Conservation (phyloP, 2,113 vertebrate genomes). For the Lepus americanus region DNA sequence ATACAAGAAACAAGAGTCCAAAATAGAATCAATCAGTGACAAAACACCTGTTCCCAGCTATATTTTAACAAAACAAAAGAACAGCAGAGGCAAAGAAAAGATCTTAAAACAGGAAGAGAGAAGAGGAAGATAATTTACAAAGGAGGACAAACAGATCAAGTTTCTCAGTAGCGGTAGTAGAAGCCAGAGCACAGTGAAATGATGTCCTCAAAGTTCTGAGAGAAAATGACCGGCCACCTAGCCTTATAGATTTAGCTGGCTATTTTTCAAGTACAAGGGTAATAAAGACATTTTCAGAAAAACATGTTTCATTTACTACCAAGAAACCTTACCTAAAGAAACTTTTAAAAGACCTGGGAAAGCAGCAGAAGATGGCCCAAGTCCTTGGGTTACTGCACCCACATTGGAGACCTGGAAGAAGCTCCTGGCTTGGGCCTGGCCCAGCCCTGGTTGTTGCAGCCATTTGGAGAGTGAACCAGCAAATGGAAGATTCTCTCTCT, state of each 20-base stretch:
- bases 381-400: no score
- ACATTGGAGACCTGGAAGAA: no score
- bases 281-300: neutral
- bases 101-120: neutral
- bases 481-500: no score
- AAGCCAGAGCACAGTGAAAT: neutral
- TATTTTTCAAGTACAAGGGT: neutral
- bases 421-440: no score
- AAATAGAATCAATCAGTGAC: neutral
- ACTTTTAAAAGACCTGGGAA: no score
- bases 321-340: neutral
- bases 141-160: neutral
- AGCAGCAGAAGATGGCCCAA: no score
- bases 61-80: neutral
- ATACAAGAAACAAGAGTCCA: neutral
- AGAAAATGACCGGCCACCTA: no score
- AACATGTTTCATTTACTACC: neutral
- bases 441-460: no score
- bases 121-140: conserved; percentile 10
- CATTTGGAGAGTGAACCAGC: no score
- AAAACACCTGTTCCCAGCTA: neutral
- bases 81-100: neutral
- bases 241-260: no score
- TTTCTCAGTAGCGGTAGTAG: neutral
- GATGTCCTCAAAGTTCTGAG: no score